These are phyloP conservation scores for Helicolenus hilgendorfi DNA, from an alignment of 2,797 vertebrate species.

Conservation along the genomic window DNA sequence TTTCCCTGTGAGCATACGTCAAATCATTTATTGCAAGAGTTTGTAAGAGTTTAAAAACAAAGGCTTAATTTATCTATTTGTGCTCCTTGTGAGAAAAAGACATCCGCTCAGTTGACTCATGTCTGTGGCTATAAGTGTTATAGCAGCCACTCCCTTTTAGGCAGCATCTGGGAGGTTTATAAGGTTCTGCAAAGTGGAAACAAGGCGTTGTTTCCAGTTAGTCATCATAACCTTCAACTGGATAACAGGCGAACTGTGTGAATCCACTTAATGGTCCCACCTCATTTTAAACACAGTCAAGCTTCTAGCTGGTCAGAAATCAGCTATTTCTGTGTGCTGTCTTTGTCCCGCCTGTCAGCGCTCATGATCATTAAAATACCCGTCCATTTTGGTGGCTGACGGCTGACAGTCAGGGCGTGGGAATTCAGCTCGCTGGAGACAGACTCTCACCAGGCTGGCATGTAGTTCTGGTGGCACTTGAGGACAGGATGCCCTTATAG, in stretches of 20 bases:
- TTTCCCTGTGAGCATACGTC: background rate
- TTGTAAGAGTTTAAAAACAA: background rate
- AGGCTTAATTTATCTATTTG: constrained; percentile 1
- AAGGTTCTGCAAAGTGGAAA: constrained; percentile 40
- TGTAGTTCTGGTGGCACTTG: constrained; percentile 32
- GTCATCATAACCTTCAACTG: constrained; percentile 10
- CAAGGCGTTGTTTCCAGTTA: background rate
- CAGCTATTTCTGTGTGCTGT: constrained; percentile 46
- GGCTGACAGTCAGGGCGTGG: constrained; percentile 55
- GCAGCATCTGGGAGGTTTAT: constrained; percentile 33
- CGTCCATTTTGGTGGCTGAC: constrained; percentile 33
- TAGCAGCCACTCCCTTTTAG: constrained; percentile 43
- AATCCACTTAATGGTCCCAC: constrained; percentile 16
- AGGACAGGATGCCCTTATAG: constrained; percentile 9
- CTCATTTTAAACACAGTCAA: background rate
- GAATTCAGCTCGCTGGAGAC: constrained; percentile 23
- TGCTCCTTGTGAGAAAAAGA: constrained; percentile 2
- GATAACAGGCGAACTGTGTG: constrained; percentile 12
- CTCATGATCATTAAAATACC: constrained; percentile 57
- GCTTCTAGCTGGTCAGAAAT: constrained; percentile 17
- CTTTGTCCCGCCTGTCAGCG: constrained; percentile 54
- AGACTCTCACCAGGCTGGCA: constrained; percentile 37
- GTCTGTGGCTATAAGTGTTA: constrained; percentile 27
- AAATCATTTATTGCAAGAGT: background rate
- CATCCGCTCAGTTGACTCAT: constrained; percentile 41